Conservation (phyloP, 2,888 invertebrate species). For the Allolobophora icterica region DNA sequence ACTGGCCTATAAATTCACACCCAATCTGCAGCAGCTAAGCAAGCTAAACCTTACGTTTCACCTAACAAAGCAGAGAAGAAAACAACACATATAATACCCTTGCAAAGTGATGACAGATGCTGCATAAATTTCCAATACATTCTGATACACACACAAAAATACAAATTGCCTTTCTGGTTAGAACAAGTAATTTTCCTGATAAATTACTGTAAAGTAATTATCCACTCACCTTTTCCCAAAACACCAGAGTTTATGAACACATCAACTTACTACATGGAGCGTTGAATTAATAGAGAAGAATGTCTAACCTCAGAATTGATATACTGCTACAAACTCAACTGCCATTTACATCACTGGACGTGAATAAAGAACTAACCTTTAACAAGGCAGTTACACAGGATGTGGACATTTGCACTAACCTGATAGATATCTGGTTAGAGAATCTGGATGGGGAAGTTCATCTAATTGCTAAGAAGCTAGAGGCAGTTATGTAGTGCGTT, state of each 20-base stretch:
- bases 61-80: background rate
- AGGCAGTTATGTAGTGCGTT: background rate
- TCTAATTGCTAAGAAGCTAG: constrained; percentile 4
- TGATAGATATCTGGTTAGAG: constrained; percentile 17
- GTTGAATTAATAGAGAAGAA: background rate
- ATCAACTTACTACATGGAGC: background rate
- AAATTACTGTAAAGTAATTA: background rate
- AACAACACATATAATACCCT: background rate
- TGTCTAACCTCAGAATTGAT: background rate
- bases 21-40: background rate
- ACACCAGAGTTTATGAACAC: background rate
- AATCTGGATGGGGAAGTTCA: background rate
- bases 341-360: background rate
- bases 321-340: background rate
- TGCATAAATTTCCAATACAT: background rate
- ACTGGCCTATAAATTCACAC: too few relatives aligned
- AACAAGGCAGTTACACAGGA: constrained; percentile 2
- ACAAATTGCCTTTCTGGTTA: background rate
- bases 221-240: background rate
- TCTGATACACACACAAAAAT: background rate
- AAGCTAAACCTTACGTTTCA: background rate
- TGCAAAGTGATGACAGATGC: background rate
- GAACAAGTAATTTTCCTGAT: background rate
- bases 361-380: constrained; percentile 17
- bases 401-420: background rate